A percentile compares a stretch with the other conserved stretches of the same genome.
phyloP scores from a whole-genome alignment of 2,888 invertebrate genomes.

The Athripsodes cinereus region DNA sequence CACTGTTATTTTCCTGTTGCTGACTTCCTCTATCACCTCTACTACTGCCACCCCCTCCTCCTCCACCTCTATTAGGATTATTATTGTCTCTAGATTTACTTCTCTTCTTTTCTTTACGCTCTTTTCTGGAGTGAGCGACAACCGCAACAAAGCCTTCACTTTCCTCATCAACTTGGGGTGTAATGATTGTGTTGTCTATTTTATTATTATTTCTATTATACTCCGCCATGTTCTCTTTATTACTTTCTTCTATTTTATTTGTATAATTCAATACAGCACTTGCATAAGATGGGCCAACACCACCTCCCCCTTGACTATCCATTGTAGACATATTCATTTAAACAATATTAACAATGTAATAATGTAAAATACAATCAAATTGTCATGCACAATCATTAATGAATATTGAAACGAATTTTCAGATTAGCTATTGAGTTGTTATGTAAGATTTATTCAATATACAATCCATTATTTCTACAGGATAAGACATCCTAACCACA shows the following conservation, averaged over 20 bases:
- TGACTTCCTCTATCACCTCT: conserved; percentile 39
- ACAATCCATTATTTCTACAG: background rate
- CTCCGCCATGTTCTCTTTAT: conserved; percentile 54
- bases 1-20: conserved; percentile 35
- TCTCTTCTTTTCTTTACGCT: conserved; percentile 29
- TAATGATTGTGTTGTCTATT: conserved; percentile 29
- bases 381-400: background rate
- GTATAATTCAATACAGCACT: conserved; percentile 60
- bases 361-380: background rate
- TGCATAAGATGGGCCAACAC: conserved; percentile 62
- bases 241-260: conserved; percentile 40
- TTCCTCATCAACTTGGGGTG: conserved; percentile 40
- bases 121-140: conserved; percentile 42
- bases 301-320: conserved; percentile 35
- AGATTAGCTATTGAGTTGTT: background rate
- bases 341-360: background rate
- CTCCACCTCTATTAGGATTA: background rate
- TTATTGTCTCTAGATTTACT: conserved; percentile 27
- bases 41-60: conserved; percentile 31
- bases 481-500: background rate
- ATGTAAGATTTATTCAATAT: background rate
- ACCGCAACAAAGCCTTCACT: conserved; percentile 50
- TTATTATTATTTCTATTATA: conserved; percentile 7
- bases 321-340: conserved; percentile 47
- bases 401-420: background rate